Conservation (phyloP, 30 jellyfish, hydroid and myxozoan genomes). For the Mastigias papua region DNA sequence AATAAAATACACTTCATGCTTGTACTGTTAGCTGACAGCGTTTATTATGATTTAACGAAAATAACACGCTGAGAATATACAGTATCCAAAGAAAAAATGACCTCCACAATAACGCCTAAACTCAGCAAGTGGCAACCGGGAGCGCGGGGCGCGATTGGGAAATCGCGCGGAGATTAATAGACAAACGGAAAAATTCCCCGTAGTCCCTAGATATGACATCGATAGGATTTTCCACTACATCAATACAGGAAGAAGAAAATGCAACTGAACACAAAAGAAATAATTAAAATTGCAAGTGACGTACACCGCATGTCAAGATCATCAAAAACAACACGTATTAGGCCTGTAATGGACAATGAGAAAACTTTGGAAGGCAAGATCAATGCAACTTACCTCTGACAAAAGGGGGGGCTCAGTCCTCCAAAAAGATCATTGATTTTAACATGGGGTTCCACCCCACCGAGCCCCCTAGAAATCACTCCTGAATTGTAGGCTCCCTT, state of each 20-base stretch:
- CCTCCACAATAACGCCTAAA: not conserved
- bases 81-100: not conserved
- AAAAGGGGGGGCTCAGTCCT: too few species aligned
- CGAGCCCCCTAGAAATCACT: too few species aligned
- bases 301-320: too few species aligned
- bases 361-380: too few species aligned
- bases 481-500: too few species aligned
- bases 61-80: not conserved
- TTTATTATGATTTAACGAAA: not conserved
- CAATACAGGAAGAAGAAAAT: not conserved
- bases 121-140: not conserved
- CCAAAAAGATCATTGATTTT: too few species aligned
- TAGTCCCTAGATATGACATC: not conserved
- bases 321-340: too few species aligned
- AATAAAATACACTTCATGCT: not conserved
- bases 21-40: not conserved
- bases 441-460: too few species aligned
- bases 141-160: conserved; percentile 10
- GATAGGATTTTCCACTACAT: not conserved
- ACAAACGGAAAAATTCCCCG: not conserved
- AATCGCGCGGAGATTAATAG: not conserved
- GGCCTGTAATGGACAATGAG: too few species aligned
- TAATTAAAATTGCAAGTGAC: too few species aligned
- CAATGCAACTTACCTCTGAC: too few species aligned
- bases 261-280: not conserved